Evolutionary conservation across 1,140 invertebrate genomes (phyloP).

Genomic region (Tachypleus tridentatus): DNA sequence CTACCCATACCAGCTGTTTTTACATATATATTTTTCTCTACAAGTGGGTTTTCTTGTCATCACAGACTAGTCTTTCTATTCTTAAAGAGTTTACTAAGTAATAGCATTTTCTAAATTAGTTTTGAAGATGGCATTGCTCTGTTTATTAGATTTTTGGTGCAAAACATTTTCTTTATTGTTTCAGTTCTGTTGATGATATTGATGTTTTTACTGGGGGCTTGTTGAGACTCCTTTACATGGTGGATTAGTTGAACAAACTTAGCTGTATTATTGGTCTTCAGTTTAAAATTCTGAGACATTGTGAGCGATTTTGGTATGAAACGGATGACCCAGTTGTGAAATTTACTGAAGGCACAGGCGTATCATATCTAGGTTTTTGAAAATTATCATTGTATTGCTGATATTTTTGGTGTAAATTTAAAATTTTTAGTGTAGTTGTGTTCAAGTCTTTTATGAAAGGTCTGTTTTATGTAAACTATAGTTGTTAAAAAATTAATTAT

Average conservation of each 20-base stretch:
- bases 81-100: no score
- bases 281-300: conserved; percentile 56
- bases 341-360: conserved; percentile 61
- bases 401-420: not conserved
- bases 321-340: conserved; percentile 64
- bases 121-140: no score
- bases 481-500: no score
- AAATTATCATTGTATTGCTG: no score
- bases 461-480: no score
- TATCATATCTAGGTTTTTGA: no score
- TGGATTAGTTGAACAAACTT: conserved; percentile 42
- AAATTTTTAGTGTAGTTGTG: not conserved
- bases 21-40: no score
- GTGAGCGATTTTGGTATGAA: conserved; percentile 93
- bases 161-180: no score
- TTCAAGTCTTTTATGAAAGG: not conserved
- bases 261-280: conserved; percentile 45
- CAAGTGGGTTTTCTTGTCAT: no score
- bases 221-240: conserved; percentile 40
- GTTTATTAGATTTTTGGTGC: conserved; percentile 6
- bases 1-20: no score
- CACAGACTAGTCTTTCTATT: no score
- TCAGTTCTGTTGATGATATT: conserved; percentile 45
- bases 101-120: no score
- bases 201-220: conserved; percentile 45